A percentile compares a stretch with the other conserved stretches of the same genome.
Conservation (phyloP, 2,113 vertebrate species). For the Odocoileus virginianus region DNA sequence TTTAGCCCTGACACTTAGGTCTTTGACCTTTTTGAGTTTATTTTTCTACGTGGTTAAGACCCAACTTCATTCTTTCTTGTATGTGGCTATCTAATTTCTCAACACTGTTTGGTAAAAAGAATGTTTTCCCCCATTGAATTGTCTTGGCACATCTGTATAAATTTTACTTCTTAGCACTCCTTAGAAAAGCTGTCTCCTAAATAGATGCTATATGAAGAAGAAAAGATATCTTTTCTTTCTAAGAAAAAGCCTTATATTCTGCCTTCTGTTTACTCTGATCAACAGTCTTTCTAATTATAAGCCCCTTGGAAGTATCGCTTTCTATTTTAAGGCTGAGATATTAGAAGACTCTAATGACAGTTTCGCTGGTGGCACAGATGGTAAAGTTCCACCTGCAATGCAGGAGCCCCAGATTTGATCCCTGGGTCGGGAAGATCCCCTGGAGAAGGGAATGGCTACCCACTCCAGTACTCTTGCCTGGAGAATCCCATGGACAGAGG, state of each 20-base stretch:
- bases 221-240: background rate
- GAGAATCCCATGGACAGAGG: background rate
- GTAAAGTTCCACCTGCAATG: background rate
- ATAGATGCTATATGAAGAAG: background rate
- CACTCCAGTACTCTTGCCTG: background rate
- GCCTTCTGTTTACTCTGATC: background rate
- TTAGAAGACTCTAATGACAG: background rate
- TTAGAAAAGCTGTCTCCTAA: background rate
- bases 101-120: background rate
- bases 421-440: background rate
- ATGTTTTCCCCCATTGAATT: background rate
- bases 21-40: background rate
- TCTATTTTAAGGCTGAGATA: conserved; percentile 22
- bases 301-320: conserved; percentile 16
- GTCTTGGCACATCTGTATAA: background rate
- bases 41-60: background rate
- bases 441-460: background rate
- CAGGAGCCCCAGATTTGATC: background rate
- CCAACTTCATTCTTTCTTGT: background rate
- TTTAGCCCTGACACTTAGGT: background rate
- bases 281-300: conserved; percentile 11
- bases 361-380: background rate
- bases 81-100: background rate
- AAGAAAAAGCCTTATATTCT: background rate
- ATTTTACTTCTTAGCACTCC: background rate